Evolutionary conservation across 1,140 invertebrate genomes (phyloP), one percentile per base, ranked within the genome.

Genomic region (Sitodiplosis mosellana): DNA sequence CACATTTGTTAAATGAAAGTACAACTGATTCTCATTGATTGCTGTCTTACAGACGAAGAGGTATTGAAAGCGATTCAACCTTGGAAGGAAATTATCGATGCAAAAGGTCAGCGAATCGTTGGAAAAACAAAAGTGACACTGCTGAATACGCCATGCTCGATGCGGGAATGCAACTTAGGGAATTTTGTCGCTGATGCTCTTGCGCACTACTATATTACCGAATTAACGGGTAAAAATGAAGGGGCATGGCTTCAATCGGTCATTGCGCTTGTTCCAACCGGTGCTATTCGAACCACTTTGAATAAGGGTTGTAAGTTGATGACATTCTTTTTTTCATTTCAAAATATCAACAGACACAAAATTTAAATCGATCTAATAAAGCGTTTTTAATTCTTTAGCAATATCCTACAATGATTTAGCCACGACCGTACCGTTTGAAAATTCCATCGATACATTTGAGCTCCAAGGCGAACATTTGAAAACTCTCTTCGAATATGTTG

Each of bases 151-250:
- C 56, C 58, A 0, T 86, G 83, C 53, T 54, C 69, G 10, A 62
- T 59, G 14, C 55, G 54, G 0, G 84, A 87, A 60, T 87, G 83
- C 56, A 85, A 81, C 51, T 57, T 87, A 34, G 84, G 82, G 14
- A 84, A 78, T 58, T 71, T 83, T 15, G 71, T 85, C 33, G 74
- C 80, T 7, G 81, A 87, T 51, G 75, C 80, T 0, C 77, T 81
- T 63, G 68, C 84, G 22, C 65, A 80, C 58, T 52, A 45, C 5
- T 45, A 59, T 48, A 55, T 62, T 12, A 51, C 27, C 10, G 27
- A 27, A 27, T 27, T 27, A 27, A 27, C 60, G 2, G 47, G 55
- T 8, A 65, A 65, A 2, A 52, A 58, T 7, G 60, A 62, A 17
- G 44, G 56, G 3, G 55, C 57, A 11, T 87, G 83, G 82, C 74